Conservation (phyloP, 2,113 vertebrate genomes). For the Edolisoma coerulescens region DNA sequence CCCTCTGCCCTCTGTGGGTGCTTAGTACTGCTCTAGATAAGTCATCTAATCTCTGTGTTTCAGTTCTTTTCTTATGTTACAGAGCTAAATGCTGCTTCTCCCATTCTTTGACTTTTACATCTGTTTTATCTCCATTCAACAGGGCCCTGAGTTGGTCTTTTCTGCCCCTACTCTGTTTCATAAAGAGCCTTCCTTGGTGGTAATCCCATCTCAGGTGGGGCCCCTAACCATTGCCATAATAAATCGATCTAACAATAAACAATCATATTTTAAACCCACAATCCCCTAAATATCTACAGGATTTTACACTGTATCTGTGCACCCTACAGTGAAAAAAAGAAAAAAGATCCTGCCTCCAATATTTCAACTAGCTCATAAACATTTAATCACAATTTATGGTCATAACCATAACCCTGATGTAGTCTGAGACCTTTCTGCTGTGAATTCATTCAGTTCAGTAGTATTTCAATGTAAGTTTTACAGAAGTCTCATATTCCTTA, state of each 20-base stretch:
- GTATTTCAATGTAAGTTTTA: not conserved
- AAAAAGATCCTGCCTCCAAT: not conserved
- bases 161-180: not conserved
- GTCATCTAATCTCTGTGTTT: not conserved
- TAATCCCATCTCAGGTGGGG: not conserved
- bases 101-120: not conserved
- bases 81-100: not conserved
- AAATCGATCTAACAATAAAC: not conserved
- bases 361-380: slow-evolving; percentile 11
- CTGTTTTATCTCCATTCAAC: not conserved
- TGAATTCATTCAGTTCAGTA: slow-evolving; percentile 5
- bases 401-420: not conserved
- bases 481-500: not conserved
- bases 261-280: not conserved
- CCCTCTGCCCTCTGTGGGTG: not conserved
- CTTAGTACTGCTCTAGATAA: not conserved
- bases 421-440: not conserved
- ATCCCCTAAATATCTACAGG: not conserved
- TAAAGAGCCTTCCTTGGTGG: not conserved
- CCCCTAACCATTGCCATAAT: not conserved
- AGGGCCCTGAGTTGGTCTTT: not conserved
- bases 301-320: not conserved
- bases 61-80: not conserved
- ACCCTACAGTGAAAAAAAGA: not conserved
- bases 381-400: slow-evolving; percentile 2